A percentile compares a stretch with the other conserved stretches of the same genome.
Evolutionary conservation across 2,797 vertebrate species (phyloP).

Genomic region (Acestrorhynchus altus): DNA sequence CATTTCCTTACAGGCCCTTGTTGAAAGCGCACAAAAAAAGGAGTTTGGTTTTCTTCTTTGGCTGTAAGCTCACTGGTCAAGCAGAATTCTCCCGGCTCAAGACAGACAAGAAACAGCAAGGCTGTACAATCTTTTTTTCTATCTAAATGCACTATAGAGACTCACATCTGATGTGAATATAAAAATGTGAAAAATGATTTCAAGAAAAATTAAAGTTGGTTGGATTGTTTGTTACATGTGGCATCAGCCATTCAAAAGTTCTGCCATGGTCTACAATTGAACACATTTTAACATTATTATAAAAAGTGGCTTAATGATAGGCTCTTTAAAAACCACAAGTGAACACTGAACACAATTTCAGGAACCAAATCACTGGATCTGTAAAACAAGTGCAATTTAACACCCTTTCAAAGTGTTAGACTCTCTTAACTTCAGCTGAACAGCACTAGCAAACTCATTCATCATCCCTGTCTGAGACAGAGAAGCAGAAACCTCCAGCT

Average conservation of each 20-base stretch:
- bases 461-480: conserved; percentile 39
- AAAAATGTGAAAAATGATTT: conserved; percentile 29
- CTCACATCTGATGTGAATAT: background rate
- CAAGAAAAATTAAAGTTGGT: too few relatives aligned
- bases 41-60: conserved; percentile 1
- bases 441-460: conserved; percentile 40
- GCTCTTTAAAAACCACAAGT: background rate
- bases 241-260: background rate
- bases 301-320: background rate
- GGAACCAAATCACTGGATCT: conserved; percentile 15
- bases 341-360: background rate
- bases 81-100: background rate
- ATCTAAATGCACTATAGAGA: background rate
- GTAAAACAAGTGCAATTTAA: conserved; percentile 39
- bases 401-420: conserved; percentile 26
- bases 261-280: too few relatives aligned
- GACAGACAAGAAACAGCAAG: background rate
- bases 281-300: background rate
- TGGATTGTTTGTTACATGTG: background rate
- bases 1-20: conserved; percentile 6
- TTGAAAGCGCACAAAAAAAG: conserved; percentile 12
- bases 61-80: conserved; percentile 3
- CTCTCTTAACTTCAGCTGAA: conserved; percentile 43
- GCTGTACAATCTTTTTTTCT: background rate
- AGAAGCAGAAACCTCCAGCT: conserved; percentile 38